Evolutionary conservation across 2,113 vertebrate species (phyloP).

Genomic region (Andinoacara biseriatus): DNA sequence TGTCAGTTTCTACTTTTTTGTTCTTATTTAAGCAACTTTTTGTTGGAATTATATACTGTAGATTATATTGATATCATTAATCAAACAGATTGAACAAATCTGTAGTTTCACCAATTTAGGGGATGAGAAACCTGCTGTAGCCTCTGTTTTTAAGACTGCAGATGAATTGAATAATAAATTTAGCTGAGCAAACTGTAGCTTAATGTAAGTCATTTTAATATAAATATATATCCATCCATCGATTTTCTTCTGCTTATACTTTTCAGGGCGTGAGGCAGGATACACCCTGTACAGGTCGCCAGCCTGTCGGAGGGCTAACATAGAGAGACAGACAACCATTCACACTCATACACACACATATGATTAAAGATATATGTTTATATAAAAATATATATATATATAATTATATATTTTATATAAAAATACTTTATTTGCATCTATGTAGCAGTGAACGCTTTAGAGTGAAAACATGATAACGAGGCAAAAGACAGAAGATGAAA

Average conservation of each 20-base stretch:
- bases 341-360: too few species aligned
- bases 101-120: not conserved
- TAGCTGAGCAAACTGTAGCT: constrained; percentile 6
- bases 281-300: too few species aligned
- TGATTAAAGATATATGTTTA: too few species aligned
- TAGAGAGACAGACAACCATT: too few species aligned
- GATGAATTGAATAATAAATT: constrained; percentile 18
- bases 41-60: not conserved
- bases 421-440: not conserved
- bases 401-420: too few species aligned
- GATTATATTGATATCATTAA: not conserved
- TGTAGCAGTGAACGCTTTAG: constrained; percentile 11
- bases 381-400: too few species aligned
- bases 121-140: not conserved
- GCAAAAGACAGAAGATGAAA: constrained; percentile 19
- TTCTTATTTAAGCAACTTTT: not conserved
- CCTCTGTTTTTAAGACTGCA: not conserved
- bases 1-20: not conserved
- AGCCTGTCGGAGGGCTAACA: too few species aligned
- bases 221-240: too few species aligned
- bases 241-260: too few species aligned
- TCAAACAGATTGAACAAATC: constrained; percentile 16
- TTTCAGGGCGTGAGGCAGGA: too few species aligned
- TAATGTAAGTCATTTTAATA: constrained; percentile 9
- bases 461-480: constrained; percentile 21